A percentile compares a stretch with the other conserved stretches of the same genome.
Evolutionary conservation across 2,888 invertebrate species (phyloP).

Genomic region (Podabrus alpinus): DNA sequence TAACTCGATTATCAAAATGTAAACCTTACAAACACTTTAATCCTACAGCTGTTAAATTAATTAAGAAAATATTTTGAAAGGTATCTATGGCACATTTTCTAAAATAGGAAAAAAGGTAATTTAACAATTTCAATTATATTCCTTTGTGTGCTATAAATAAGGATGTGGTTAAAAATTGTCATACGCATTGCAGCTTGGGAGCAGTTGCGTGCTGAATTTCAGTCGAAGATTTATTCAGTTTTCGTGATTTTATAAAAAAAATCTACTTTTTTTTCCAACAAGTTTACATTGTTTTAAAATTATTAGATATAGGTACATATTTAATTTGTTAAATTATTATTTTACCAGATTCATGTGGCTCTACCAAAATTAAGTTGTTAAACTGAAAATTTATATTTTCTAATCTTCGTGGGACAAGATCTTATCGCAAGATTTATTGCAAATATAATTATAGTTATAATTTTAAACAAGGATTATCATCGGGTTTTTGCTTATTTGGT

Average conservation of each 20-base stretch:
- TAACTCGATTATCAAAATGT: not conserved
- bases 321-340: not conserved
- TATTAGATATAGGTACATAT: not conserved
- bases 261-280: too few species aligned
- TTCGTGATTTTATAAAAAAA: constrained; percentile 13
- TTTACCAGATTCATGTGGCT: not conserved
- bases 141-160: constrained; percentile 19
- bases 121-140: constrained; percentile 14
- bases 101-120: constrained; percentile 6
- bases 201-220: constrained; percentile 21
- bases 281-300: not conserved
- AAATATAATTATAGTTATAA: constrained; percentile 3
- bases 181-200: constrained; percentile 24
- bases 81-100: not conserved
- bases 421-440: constrained; percentile 4
- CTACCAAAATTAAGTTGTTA: not conserved
- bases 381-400: constrained; percentile 1
- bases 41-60: not conserved
- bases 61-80: not conserved
- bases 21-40: not conserved
- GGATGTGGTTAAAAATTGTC: constrained; percentile 16
- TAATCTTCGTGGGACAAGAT: not conserved
- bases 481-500: not conserved
- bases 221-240: constrained; percentile 16
- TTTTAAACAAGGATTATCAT: not conserved